Conservation (phyloP, 2,888 invertebrate genomes). For the Sepiola atlantica region DNA sequence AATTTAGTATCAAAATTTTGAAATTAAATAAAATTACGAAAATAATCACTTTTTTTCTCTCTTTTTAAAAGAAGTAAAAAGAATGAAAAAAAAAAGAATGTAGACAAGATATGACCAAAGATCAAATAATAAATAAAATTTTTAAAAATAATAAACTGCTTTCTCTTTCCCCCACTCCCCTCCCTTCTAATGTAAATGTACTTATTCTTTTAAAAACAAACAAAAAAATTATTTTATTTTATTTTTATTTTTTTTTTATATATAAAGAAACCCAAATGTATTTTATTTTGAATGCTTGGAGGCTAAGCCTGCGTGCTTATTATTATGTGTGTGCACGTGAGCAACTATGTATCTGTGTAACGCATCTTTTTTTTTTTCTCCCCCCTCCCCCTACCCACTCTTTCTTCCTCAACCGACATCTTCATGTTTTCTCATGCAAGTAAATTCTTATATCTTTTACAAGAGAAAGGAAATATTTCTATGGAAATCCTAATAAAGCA, state of each 20-base stretch:
- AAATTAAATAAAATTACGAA: background rate
- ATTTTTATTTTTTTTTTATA: background rate
- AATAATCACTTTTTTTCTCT: slow-evolving; percentile 23
- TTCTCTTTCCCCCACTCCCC: background rate
- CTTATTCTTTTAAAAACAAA: background rate
- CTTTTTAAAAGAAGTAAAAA: background rate
- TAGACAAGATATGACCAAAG: background rate
- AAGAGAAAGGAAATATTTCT: background rate
- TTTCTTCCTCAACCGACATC: background rate
- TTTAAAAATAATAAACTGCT: background rate
- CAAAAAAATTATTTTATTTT: background rate
- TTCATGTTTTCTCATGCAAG: slow-evolving; percentile 36
- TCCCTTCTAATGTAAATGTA: background rate
- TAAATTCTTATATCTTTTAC: background rate
- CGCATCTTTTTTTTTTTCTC: too few relatives aligned
- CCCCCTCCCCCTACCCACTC: background rate
- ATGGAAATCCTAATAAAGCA: background rate
- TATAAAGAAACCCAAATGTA: background rate
- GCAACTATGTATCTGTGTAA: slow-evolving; percentile 3
- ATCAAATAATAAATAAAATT: background rate
- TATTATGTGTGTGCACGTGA: slow-evolving; percentile 36
- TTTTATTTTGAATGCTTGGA: slow-evolving; percentile 4
- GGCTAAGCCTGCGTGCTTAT: slow-evolving; percentile 32
- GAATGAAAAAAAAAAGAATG: background rate
- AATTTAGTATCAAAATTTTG: background rate